Evolutionary conservation across 2,113 vertebrate species (phyloP).

Genomic region (zebrafish (Danio rerio)): GRCz12tu NC_133196.1:3648501-3649000

Average conservation of each 20-base stretch:
- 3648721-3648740: not conserved
- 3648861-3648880: not conserved
- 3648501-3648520: not conserved
- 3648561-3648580: not conserved
- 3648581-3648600: constrained; percentile 24
- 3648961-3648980: constrained; percentile 44
- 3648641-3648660: not conserved
- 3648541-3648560: too few relatives aligned
- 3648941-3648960: constrained; percentile 32
- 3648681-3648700: not conserved
- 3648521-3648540: not conserved
- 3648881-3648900: not conserved
- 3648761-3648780: not conserved
- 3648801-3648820: not conserved
- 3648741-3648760: not conserved
- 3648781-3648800: not conserved
- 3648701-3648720: not conserved
- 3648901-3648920: not conserved
- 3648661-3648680: not conserved
- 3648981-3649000: constrained; percentile 7
- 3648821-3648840: constrained; percentile 15
- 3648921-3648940: constrained; percentile 1
- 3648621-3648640: not conserved
- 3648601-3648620: not conserved
- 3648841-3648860: not conserved